Percentiles rank a stretch among this genome's conserved stretches.
Evolutionary conservation across 2,888 invertebrate species (phyloP).

Genomic region (Athetis lepigone): DNA sequence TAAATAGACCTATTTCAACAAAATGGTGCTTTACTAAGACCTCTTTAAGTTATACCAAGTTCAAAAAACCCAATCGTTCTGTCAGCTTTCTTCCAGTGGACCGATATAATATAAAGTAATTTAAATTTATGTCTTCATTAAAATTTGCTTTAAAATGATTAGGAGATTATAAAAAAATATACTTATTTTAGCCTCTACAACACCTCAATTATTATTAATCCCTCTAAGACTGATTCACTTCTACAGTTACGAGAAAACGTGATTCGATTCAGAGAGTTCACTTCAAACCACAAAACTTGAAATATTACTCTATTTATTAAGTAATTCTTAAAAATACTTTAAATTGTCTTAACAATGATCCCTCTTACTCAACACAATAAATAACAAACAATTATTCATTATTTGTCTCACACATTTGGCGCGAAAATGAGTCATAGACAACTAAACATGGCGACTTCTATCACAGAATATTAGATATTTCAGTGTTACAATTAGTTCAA

Average conservation of each 20-base stretch:
- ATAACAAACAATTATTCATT: constrained; percentile 40
- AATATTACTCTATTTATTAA: constrained; percentile 8
- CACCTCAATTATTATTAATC: not conserved
- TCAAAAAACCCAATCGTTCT: too few species aligned
- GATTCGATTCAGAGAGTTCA: not conserved
- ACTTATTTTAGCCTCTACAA: too few species aligned
- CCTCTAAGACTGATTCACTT: constrained; percentile 3
- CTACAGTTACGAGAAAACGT: constrained; percentile 17
- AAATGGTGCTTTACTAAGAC: too few species aligned
- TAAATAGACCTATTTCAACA: too few species aligned
- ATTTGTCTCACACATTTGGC: constrained; percentile 39
- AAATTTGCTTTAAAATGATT: too few species aligned
- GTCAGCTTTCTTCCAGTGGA: too few species aligned
- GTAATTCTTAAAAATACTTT: constrained; percentile 42
- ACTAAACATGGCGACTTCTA: constrained; percentile 28
- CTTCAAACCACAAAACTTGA: not conserved
- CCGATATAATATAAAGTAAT: too few species aligned
- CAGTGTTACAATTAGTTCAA: constrained; percentile 20
- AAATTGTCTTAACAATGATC: constrained; percentile 1
- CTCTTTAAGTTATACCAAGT: too few species aligned
- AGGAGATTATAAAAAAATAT: too few species aligned
- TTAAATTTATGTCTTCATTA: too few species aligned
- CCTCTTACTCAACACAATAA: not conserved
- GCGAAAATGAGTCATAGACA: constrained; percentile 56
- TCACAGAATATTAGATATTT: constrained; percentile 13